Percentiles rank a stretch among this genome's conserved stretches.
phyloP scores from a whole-genome alignment of 2,888 invertebrate species.

The Drosophila ezoana region DNA sequence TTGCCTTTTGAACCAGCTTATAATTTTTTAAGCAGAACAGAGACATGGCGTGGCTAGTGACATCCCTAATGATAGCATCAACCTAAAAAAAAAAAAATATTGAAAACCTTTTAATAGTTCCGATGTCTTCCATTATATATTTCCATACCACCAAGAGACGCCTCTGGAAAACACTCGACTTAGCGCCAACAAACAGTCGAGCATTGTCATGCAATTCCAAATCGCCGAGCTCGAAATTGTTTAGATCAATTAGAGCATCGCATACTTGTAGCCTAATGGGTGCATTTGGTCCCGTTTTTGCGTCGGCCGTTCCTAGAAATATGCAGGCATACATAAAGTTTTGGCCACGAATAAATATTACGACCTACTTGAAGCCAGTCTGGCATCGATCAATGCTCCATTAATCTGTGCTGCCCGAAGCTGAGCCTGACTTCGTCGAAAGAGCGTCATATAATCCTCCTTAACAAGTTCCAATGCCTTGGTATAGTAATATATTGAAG shows the following conservation, averaged over 20 bases:
- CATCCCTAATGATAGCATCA: conserved; percentile 78
- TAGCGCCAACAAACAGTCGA: too few species aligned
- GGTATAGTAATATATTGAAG: conserved; percentile 75
- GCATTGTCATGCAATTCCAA: too few species aligned
- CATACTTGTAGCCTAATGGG: conserved; percentile 79
- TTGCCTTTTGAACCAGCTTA: conserved; percentile 62
- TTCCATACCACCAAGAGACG: too few species aligned
- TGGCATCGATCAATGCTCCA: too few species aligned
- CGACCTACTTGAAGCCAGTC: too few species aligned
- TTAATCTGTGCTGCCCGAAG: too few species aligned
- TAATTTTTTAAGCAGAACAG: conserved; percentile 72
- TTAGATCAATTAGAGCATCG: conserved; percentile 78
- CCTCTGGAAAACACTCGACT: too few species aligned
- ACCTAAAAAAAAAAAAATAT: too few species aligned
- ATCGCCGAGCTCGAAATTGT: conserved; percentile 76
- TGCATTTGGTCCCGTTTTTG: conserved; percentile 59
- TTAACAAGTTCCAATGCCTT: conserved; percentile 72
- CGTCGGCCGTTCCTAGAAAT: conserved; percentile 42
- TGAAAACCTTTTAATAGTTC: too few species aligned
- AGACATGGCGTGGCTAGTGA: conserved; percentile 73
- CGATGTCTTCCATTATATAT: too few species aligned
- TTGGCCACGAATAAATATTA: too few species aligned
- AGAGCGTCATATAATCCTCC: conserved; percentile 69
- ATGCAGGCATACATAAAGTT: neutral
- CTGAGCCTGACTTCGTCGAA: too few species aligned